Percentiles rank a stretch among this genome's conserved stretches.
Conservation (phyloP, 2,113 vertebrate genomes). For the Rhea americana region DNA sequence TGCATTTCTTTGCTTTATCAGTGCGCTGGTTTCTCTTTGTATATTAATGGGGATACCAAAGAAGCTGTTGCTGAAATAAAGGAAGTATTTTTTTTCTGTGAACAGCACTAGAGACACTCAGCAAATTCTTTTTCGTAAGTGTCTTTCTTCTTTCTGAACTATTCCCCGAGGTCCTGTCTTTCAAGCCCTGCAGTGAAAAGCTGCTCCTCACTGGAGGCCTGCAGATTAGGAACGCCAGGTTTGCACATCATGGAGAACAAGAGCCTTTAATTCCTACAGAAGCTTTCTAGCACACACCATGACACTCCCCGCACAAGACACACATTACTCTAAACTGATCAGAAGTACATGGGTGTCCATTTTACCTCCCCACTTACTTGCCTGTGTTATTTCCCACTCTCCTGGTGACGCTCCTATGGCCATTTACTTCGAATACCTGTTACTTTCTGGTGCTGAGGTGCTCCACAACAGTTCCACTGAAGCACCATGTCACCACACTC, state of each 20-base stretch:
- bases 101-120: neutral
- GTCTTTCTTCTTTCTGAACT: neutral
- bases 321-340: rapidly evolving
- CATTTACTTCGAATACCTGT: neutral
- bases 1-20: neutral
- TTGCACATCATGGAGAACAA: neutral
- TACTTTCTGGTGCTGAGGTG: neutral
- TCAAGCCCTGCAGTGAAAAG: neutral
- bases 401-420: neutral
- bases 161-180: neutral
- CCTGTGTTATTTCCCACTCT: neutral
- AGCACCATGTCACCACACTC: neutral
- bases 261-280: neutral
- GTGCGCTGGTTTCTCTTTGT: neutral
- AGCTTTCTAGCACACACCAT: too few species aligned
- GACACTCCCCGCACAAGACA: neutral
- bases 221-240: neutral
- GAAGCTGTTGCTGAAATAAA: neutral
- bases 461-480: neutral
- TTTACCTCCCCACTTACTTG: neutral
- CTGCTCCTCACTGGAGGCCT: neutral
- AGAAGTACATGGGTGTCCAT: neutral
- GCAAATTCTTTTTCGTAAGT: neutral
- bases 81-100: neutral
- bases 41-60: neutral